Percentiles rank a stretch among this genome's conserved stretches.
Evolutionary conservation across 2,888 invertebrate species (phyloP).

Genomic region (Drosophila prolongata): DNA sequence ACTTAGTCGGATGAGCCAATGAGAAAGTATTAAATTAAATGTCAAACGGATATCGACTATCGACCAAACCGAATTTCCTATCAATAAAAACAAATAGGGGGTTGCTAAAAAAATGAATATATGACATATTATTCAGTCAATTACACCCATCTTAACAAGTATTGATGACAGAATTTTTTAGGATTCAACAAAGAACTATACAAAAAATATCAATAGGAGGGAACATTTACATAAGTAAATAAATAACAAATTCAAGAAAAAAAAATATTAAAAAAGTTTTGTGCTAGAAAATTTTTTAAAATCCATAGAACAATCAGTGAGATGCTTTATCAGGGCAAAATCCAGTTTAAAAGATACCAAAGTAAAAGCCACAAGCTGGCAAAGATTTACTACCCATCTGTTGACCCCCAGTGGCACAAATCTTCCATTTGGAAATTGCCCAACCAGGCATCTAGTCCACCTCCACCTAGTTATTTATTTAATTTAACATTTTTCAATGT

Average conservation of each 20-base stretch:
- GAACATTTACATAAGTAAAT: no score
- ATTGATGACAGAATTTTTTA: no score
- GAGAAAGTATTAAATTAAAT: conserved; percentile 21
- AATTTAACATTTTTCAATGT: conserved; percentile 27
- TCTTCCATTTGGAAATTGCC: conserved; percentile 22
- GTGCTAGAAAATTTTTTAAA: neutral
- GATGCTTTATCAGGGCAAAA: neutral
- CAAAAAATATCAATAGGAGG: no score
- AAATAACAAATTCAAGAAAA: neutral
- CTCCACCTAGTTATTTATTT: conserved; percentile 17
- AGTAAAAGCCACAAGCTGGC: conserved; percentile 5
- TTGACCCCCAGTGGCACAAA: conserved; percentile 9
- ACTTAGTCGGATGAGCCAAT: conserved; percentile 17
- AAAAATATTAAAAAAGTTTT: neutral
- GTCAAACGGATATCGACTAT: conserved; percentile 32
- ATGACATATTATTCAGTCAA: neutral
- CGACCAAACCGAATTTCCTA: conserved; percentile 24
- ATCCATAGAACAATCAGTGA: neutral
- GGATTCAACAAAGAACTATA: no score
- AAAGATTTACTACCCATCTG: conserved; percentile 20
- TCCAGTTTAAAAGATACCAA: neutral
- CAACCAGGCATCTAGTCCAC: neutral
- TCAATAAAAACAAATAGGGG: conserved; percentile 7
- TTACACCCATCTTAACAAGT: no score
- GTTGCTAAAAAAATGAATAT: no score